Evolutionary conservation across 2,797 vertebrate genomes (phyloP), one percentile per base, ranked within the genome.

Genomic region (Smutsia temminckii): DNA sequence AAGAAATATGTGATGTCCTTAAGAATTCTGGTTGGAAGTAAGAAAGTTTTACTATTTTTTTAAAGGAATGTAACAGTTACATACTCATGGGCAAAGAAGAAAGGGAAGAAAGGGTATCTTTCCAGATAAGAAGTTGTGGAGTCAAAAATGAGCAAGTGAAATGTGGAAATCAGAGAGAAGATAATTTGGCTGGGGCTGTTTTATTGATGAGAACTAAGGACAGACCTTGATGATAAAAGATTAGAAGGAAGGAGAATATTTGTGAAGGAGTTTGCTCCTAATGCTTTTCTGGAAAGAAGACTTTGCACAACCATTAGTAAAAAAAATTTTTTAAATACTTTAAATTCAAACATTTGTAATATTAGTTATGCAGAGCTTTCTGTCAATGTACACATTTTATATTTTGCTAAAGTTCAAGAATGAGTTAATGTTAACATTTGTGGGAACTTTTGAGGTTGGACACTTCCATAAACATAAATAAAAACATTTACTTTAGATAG

Each of bases 351-450:
- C n/a, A 86, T 80, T 68, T 46, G 3, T 61, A 68, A 55, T 46
- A 59, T 57, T 37, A 84, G 29, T 23, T 64, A 21, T 84, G 85
- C 9, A 74, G 17, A 61, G 5, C 42, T 91, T 95, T 90, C 40
- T 89, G 40, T 49, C 21, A 66, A 53, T 68, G 8, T 72, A 49
- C 0, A 87, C 57, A 87, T 71, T 86, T 66, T 85, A 42, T 12
- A 11, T 29, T 80, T 87, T 87, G 12, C 32, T 85, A 8, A 95
- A 89, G 16, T 89, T 94, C 21, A 75, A 91, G 64, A 72, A 23
- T 21, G 9, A 85, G 16, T 57, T 94, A 71, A 89, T 69, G 79
- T 42, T 92, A 94, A 89, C 42, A 91, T 37, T 3, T 87, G 37
- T 77, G 34, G 21, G n/a, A 86, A 2, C 9, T 77, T 91, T 85